These are phyloP conservation scores for Harpegnathos saltator DNA, from an alignment of 1,140 invertebrate genomes.

Conservation along the genomic window DNA sequence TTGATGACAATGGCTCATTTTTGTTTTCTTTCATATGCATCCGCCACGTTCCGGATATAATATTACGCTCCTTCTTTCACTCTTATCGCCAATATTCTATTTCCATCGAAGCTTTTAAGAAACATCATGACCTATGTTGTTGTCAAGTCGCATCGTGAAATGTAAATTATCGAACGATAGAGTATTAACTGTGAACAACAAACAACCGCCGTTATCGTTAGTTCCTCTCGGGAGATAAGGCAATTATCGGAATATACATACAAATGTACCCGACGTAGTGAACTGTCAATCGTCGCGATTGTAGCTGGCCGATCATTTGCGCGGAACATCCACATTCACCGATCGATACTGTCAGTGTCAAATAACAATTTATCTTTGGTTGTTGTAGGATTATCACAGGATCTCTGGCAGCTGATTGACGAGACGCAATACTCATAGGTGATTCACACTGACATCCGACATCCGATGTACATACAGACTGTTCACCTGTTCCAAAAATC, in stretches of 20 bases:
- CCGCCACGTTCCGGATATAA: too few species aligned
- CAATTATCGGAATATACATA: not conserved
- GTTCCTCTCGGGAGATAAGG: slow-evolving; percentile 5
- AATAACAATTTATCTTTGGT: slow-evolving; percentile 18
- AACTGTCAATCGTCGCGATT: not conserved
- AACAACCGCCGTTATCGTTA: too few species aligned
- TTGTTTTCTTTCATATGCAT: too few species aligned
- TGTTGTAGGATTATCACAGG: not conserved
- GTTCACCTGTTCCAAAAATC: too few species aligned
- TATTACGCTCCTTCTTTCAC: too few species aligned
- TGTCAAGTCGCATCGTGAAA: too few species aligned
- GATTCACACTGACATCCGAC: too few species aligned
- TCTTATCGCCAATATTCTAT: too few species aligned
- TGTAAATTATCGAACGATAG: not conserved
- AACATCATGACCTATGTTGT: too few species aligned
- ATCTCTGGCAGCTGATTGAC: not conserved
- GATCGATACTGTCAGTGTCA: slow-evolving; percentile 6
- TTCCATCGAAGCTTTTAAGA: too few species aligned
- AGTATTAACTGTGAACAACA: not conserved
- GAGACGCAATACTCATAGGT: not conserved
- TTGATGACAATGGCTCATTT: not conserved
- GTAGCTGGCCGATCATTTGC: not conserved
- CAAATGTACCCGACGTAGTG: not conserved
- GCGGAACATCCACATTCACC: not conserved
- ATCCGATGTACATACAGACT: too few species aligned